phyloP scores from a whole-genome alignment of 2,888 invertebrate genomes.

The Sphaerophoria rueppellii region DNA sequence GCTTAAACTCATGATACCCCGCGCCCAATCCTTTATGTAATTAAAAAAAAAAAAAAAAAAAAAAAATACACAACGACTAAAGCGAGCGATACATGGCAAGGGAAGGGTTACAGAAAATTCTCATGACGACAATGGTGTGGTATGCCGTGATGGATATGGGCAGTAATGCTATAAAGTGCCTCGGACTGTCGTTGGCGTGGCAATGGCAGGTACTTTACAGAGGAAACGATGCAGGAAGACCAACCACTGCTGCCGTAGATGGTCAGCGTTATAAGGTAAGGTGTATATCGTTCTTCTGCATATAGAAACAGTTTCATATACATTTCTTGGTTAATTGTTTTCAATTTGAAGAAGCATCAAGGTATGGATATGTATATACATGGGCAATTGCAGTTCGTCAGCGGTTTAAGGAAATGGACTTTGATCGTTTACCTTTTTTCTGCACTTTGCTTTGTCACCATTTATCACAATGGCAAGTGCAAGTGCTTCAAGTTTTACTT shows the following conservation, averaged over 20 bases:
- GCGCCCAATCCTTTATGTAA: slow-evolving; percentile 70
- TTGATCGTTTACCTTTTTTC: slow-evolving; percentile 30
- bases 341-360: slow-evolving; percentile 51
- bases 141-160: slow-evolving; percentile 66
- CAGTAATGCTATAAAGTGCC: slow-evolving; percentile 41
- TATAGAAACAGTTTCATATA: slow-evolving; percentile 53
- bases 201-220: neutral
- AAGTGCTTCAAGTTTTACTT: neutral
- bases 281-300: slow-evolving; percentile 41
- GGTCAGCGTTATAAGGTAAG: slow-evolving; percentile 19
- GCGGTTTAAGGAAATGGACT: slow-evolving; percentile 64
- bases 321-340: slow-evolving; percentile 23
- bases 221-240: slow-evolving; percentile 53
- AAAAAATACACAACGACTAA: neutral
- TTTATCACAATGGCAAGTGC: slow-evolving; percentile 21
- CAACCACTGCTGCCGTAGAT: slow-evolving; percentile 36
- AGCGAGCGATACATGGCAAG: neutral
- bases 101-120: slow-evolving; percentile 43
- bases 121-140: slow-evolving; percentile 61
- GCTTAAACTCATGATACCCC: slow-evolving; percentile 57
- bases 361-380: slow-evolving; percentile 40
- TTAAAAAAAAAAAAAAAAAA: slow-evolving; percentile 68
- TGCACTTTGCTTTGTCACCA: slow-evolving; percentile 29
- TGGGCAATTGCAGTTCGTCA: slow-evolving; percentile 39
- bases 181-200: slow-evolving; percentile 11